Evolutionary conservation across 2,113 vertebrate genomes (phyloP).

Genomic region (Mustelus asterias): DNA sequence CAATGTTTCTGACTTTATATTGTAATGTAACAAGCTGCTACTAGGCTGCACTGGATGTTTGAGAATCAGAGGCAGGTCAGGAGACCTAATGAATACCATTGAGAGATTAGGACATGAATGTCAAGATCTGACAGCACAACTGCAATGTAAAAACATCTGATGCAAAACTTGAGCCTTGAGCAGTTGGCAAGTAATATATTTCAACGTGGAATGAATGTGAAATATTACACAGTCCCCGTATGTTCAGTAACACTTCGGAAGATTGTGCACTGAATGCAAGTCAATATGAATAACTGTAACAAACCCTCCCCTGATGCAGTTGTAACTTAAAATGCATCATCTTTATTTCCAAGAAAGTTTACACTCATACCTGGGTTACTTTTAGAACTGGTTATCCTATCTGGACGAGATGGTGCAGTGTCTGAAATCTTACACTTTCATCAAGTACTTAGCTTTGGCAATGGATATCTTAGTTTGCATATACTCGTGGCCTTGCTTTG

Average conservation of each 20-base stretch:
- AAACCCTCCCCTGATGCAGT: not conserved
- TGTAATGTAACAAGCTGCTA: not conserved
- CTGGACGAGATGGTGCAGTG: not conserved
- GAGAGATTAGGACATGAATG: not conserved
- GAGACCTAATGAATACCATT: not conserved
- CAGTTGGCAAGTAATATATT: not conserved
- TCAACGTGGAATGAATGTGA: not conserved
- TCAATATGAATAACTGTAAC: not conserved
- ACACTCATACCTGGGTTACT: not conserved
- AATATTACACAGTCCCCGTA: not conserved
- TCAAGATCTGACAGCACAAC: not conserved
- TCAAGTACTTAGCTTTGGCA: not conserved
- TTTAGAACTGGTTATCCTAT: not conserved
- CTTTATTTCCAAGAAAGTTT: not conserved
- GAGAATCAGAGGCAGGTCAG: not conserved
- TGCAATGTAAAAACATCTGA: not conserved
- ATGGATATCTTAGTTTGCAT: not conserved
- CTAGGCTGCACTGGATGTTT: not conserved
- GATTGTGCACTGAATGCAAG: not conserved
- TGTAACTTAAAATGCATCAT: not conserved
- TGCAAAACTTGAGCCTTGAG: not conserved
- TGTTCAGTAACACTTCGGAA: not conserved
- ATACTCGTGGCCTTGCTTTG: not conserved
- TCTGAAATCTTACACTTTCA: not conserved
- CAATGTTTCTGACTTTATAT: not conserved